Evolutionary conservation across 2,888 invertebrate genomes (phyloP).

Genomic region (Mechanitis messenoides): DNA sequence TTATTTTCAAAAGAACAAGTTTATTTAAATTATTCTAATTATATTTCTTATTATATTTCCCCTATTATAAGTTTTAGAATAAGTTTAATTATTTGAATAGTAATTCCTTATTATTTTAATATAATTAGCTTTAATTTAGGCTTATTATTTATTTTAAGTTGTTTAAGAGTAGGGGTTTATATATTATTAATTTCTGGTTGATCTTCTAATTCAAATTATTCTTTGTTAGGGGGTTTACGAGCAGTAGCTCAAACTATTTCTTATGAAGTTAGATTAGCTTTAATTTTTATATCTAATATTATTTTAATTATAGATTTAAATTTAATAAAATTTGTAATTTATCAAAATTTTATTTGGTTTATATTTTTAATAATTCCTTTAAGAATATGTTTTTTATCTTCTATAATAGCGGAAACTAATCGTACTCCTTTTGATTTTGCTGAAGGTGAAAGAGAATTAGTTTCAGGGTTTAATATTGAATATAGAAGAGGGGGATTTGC

Average conservation of each 20-base stretch:
- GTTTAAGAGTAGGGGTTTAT: constrained; percentile 80
- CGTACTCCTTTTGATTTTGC: constrained; percentile 88
- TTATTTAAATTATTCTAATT: constrained; percentile 77
- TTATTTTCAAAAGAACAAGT: constrained; percentile 81
- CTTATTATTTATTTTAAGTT: constrained; percentile 79
- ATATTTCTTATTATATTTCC: constrained; percentile 77
- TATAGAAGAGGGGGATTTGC: constrained; percentile 84
- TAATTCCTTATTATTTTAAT: constrained; percentile 76
- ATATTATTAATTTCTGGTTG: constrained; percentile 80
- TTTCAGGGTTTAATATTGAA: constrained; percentile 83
- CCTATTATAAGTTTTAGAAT: constrained; percentile 75
- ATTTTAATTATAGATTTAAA: constrained; percentile 76
- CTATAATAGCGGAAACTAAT: constrained; percentile 82
- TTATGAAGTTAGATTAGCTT: constrained; percentile 83
- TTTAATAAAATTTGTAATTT: constrained; percentile 65
- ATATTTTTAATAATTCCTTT: constrained; percentile 75
- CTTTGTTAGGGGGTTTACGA: constrained; percentile 81
- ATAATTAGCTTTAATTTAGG: constrained; percentile 76
- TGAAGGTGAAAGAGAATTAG: constrained; percentile 82
- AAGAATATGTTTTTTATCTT: constrained; percentile 74
- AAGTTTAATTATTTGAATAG: constrained; percentile 72
- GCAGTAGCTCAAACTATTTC: constrained; percentile 85
- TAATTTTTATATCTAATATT: constrained; percentile 79
- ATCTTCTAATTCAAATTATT: constrained; percentile 85
- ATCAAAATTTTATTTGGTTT: constrained; percentile 74